phyloP scores from a whole-genome alignment of 2,888 invertebrate species.

The Pomacea canaliculata region DNA sequence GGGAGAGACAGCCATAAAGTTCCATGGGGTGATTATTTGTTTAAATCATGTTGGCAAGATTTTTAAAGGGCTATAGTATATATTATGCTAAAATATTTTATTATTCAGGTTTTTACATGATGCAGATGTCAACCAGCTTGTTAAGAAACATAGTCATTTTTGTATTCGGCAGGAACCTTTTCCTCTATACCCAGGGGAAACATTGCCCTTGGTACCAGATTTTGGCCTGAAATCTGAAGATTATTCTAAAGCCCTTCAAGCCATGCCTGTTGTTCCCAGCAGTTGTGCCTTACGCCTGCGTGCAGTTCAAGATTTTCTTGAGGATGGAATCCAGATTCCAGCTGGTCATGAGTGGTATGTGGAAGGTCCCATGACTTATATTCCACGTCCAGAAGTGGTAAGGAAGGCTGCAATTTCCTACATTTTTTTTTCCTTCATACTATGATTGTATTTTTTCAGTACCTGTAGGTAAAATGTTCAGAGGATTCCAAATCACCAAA shows the following conservation, averaged over 20 bases:
- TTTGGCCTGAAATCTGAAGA: slow-evolving; percentile 35
- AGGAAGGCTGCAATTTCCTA: slow-evolving; percentile 16
- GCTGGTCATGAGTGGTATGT: slow-evolving; percentile 63
- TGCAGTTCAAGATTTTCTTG: slow-evolving; percentile 51
- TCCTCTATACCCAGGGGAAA: slow-evolving; percentile 65
- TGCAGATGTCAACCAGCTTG: too few species aligned
- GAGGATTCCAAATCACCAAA: background rate
- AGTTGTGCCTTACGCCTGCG: slow-evolving; percentile 52
- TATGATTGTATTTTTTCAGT: too few species aligned
- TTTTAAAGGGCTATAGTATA: too few species aligned
- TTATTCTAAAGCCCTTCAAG: slow-evolving; percentile 46
- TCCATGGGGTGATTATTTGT: slow-evolving; percentile 47
- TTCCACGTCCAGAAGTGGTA: slow-evolving; percentile 55
- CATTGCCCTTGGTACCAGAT: slow-evolving; percentile 47
- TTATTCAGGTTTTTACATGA: too few species aligned
- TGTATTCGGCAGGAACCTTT: slow-evolving; percentile 57
- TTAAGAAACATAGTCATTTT: too few species aligned
- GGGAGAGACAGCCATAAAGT: slow-evolving; percentile 48
- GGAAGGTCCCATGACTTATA: slow-evolving; percentile 59
- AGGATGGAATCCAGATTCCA: slow-evolving; percentile 38
- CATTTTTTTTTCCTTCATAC: background rate
- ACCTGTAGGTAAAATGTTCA: background rate
- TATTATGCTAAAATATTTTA: too few species aligned
- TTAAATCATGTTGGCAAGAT: background rate
- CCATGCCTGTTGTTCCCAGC: slow-evolving; percentile 53